phyloP scores from a whole-genome alignment of 1,140 invertebrate genomes.

The Maniola jurtina region DNA sequence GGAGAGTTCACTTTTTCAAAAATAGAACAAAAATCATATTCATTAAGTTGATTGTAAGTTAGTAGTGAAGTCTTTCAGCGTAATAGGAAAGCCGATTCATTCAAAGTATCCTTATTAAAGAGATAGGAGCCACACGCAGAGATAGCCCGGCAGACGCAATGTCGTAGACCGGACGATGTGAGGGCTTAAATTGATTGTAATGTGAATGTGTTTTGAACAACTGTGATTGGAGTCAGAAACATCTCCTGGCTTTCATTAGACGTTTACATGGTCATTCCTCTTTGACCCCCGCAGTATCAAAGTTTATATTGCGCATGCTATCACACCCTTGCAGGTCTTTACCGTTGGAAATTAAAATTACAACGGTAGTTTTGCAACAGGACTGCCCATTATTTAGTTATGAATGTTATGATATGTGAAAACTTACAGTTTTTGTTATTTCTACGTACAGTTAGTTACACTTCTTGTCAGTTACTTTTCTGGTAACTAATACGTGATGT shows the following conservation, averaged over 20 bases:
- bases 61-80: constrained; percentile 11
- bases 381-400: not conserved
- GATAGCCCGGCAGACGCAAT: constrained; percentile 56
- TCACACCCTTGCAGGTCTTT: constrained; percentile 2
- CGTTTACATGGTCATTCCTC: constrained; percentile 74
- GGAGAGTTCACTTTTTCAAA: too few species aligned
- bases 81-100: constrained; percentile 29
- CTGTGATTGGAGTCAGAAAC: constrained; percentile 68
- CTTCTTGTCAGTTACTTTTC: too few species aligned
- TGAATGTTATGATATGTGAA: not conserved
- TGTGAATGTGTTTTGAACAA: constrained; percentile 64
- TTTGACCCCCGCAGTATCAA: constrained; percentile 59
- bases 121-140: constrained; percentile 61
- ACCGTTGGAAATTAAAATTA: not conserved
- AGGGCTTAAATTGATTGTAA: constrained; percentile 74
- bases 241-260: constrained; percentile 66
- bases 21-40: not conserved
- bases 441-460: too few species aligned
- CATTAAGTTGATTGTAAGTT: not conserved
- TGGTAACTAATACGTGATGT: too few species aligned
- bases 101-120: constrained; percentile 51
- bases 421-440: not conserved
- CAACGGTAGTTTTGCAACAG: constrained; percentile 5
- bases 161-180: constrained; percentile 52
- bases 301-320: constrained; percentile 24